These are phyloP conservation scores for Parapsyche elsis DNA, from an alignment of 1,140 invertebrate species.

Conservation along the genomic window DNA sequence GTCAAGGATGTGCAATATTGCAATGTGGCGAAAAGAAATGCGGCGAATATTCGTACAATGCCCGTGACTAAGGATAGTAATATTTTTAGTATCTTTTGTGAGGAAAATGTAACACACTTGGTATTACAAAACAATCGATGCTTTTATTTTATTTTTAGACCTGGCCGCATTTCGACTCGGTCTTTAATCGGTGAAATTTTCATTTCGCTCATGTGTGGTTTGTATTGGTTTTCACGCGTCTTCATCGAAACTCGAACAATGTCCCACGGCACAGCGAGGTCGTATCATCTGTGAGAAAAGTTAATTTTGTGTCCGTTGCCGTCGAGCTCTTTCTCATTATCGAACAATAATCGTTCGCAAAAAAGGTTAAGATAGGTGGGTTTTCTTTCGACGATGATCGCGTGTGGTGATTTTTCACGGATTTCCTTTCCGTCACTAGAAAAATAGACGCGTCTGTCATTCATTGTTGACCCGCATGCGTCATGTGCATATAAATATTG, in stretches of 20 bases:
- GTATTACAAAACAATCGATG: background rate
- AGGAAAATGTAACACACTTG: background rate
- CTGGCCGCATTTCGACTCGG: background rate
- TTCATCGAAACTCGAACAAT: background rate
- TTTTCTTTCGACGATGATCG: background rate
- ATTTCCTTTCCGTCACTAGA: background rate
- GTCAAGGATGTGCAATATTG: conserved; percentile 1
- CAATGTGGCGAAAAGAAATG: conserved; percentile 10
- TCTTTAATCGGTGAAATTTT: background rate
- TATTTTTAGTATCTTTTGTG: background rate
- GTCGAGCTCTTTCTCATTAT: conserved; percentile 18
- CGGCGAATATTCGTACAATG: background rate
- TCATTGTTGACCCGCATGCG: background rate
- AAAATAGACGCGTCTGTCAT: background rate
- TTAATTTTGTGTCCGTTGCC: background rate
- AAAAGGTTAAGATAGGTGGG: background rate
- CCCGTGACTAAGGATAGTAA: background rate
- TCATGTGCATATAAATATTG: background rate
- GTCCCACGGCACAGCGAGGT: background rate
- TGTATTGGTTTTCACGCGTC: conserved; percentile 9
- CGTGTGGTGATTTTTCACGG: background rate
- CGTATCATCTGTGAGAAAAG: conserved; percentile 6
- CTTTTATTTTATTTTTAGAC: background rate
- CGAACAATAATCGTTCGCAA: conserved; percentile 2
- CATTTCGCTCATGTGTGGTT: background rate